These are phyloP conservation scores for Maconellicoccus hirsutus DNA, from an alignment of 1,140 invertebrate genomes.

Conservation along the genomic window DNA sequence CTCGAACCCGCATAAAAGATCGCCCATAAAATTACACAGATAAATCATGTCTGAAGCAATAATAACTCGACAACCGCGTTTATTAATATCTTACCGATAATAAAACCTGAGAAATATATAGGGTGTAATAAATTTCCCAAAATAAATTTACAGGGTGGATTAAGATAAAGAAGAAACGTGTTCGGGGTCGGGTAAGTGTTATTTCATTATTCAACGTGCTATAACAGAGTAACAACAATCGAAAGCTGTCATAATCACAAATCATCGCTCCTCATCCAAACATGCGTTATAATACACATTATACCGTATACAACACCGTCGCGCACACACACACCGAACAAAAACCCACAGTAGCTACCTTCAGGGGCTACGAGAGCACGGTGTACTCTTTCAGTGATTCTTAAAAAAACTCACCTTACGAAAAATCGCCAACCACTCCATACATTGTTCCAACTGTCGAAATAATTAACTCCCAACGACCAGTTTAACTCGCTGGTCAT, in stretches of 20 bases:
- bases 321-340: neutral
- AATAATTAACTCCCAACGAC: no score
- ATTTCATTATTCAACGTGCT: conserved; percentile 11
- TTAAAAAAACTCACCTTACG: neutral
- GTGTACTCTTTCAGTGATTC: neutral
- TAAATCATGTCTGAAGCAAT: conserved; percentile 20
- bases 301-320: neutral
- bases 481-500: no score
- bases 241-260: conserved; percentile 21
- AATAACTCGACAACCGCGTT: conserved; percentile 17
- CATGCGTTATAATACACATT: neutral
- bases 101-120: conserved; percentile 20
- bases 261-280: conserved; percentile 11
- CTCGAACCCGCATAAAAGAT: conserved; percentile 17
- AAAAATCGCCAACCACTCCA: no score
- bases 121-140: conserved; percentile 20
- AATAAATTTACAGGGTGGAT: conserved; percentile 21
- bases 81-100: conserved; percentile 21
- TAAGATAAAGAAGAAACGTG: conserved; percentile 17
- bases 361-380: neutral
- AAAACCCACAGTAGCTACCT: neutral
- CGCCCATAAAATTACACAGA: conserved; percentile 19
- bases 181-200: conserved; percentile 15
- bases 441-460: no score
- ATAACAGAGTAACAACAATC: conserved; percentile 6